Evolutionary conservation across 2,888 invertebrate genomes (phyloP), one percentile per base, ranked within the genome.

Genomic region (Dasysyrphus albostriatus): DNA sequence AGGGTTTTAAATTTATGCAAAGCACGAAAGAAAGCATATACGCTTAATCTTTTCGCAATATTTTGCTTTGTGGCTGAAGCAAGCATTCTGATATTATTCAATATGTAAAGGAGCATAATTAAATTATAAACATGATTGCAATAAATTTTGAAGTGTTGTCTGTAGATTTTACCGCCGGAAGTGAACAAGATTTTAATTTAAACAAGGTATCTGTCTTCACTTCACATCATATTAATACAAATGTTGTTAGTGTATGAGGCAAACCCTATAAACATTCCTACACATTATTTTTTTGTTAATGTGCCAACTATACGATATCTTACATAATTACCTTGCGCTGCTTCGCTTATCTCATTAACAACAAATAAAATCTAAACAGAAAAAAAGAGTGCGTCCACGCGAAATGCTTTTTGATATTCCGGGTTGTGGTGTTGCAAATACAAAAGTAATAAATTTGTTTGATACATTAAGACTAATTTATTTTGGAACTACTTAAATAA

Each of bases 361-460:
- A 67, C 34, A 67, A 67, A 67, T 47, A 49, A 67, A 65, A 65
- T 47, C 34, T 49, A 44, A 44, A 63, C 9, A 65, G 16, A 49
- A 67, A 49, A 49, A 5, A 49, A 34, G n/a, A 49, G 34, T 67
- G 67, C 67, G 67, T 67, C 67, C 67, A 67, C 67, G 49, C 67
- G 67, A 67, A 34, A 49, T 61, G n/a, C 61, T 42, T 7, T 42
- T 12, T 34, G 1, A 58, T 14, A 42, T 39, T 61, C 24, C 0
- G 5, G 7, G 8, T 24, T 14, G 24, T 39, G 0, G 9, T 2
- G 61, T 61, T 61, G 61, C 10, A 16, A 61, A 34, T 9, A 1
- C 39, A 39, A 39, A 12, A 39, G 12, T 12, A n/a, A 5, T 12
- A 3, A 39, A 39, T 39, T n/a, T n/a, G n/a, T n/a, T n/a, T n/a